Evolutionary conservation across 2,797 vertebrate species (phyloP).

Genomic region (Poeciliopsis presidionis): DNA sequence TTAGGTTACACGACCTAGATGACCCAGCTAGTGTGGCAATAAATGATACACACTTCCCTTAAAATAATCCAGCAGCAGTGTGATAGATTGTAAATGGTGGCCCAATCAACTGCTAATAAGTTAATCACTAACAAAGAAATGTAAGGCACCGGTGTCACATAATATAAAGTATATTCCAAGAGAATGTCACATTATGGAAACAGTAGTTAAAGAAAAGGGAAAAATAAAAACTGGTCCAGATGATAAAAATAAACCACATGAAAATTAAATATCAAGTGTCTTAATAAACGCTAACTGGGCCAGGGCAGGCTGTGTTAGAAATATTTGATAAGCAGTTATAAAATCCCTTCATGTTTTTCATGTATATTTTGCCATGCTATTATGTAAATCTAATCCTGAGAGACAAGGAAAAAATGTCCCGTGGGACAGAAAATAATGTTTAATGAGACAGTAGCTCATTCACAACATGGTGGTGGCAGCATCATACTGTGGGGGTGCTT

Average conservation of each 20-base stretch:
- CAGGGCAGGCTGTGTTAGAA: slow-evolving; percentile 14
- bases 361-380: no score
- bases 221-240: slow-evolving; percentile 6
- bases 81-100: not conserved
- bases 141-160: not conserved
- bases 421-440: not conserved
- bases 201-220: not conserved
- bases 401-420: not conserved
- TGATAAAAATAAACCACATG: slow-evolving; percentile 1
- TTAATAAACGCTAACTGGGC: no score
- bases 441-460: not conserved
- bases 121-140: slow-evolving; percentile 5
- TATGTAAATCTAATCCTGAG: no score
- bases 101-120: not conserved
- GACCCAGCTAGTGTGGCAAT: not conserved
- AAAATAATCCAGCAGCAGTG: no score
- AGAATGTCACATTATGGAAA: slow-evolving; percentile 1
- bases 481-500: not conserved
- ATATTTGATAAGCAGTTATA: slow-evolving; percentile 12
- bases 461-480: not conserved
- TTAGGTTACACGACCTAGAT: not conserved
- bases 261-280: not conserved
- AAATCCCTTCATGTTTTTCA: not conserved
- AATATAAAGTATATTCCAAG: not conserved
- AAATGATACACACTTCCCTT: not conserved